Evolutionary conservation across 2,113 vertebrate genomes (phyloP).

Genomic region (Leucosticte australis): DNA sequence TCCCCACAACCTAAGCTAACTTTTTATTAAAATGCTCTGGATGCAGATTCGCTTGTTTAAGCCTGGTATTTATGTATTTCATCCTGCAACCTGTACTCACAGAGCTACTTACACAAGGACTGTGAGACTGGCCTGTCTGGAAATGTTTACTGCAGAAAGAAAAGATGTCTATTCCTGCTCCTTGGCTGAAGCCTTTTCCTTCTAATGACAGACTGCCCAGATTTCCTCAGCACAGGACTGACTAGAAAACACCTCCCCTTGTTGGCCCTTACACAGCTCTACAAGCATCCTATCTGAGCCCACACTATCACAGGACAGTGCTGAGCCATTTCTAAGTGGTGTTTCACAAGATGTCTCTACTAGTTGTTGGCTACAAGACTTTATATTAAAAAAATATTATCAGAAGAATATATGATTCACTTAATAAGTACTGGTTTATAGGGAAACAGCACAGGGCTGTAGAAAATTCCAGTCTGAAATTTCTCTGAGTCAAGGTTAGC

Average conservation of each 20-base stretch:
- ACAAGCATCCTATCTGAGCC: neutral
- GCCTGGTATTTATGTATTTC: slow-evolving; percentile 2
- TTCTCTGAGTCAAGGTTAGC: neutral
- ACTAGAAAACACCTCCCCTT: neutral
- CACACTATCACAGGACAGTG: neutral
- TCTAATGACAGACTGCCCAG: neutral
- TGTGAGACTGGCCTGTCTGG: neutral
- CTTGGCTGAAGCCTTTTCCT: neutral
- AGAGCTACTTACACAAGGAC: neutral
- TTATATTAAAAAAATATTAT: neutral
- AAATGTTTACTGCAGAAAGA: neutral
- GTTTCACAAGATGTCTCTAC: neutral
- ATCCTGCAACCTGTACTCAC: neutral
- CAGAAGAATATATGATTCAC: neutral
- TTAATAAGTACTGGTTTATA: neutral
- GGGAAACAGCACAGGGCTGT: neutral
- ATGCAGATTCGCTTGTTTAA: neutral
- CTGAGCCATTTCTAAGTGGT: neutral
- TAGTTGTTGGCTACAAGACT: neutral
- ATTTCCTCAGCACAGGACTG: neutral
- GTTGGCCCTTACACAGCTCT: neutral
- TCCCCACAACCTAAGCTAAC: neutral
- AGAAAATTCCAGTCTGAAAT: neutral
- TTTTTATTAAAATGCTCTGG: slow-evolving; percentile 40
- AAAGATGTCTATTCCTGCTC: neutral